Evolutionary conservation across 1,140 invertebrate species (phyloP).

Genomic region (Anagrus nilaparvatae): DNA sequence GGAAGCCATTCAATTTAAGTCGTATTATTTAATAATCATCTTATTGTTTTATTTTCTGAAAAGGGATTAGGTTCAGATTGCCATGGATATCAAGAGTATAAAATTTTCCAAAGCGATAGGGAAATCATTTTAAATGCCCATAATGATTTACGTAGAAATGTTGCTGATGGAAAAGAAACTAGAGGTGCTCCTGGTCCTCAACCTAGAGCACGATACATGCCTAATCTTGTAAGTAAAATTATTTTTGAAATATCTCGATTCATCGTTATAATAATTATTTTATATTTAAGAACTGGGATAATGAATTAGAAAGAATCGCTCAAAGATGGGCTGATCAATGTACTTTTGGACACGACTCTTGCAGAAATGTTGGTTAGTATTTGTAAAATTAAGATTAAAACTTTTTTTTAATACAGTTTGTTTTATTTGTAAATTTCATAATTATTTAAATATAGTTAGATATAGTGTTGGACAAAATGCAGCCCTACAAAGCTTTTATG

Average conservation of each 20-base stretch:
- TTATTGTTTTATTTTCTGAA: no score
- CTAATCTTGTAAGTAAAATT: slow-evolving; percentile 31
- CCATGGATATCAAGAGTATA: no score
- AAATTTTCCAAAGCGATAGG: slow-evolving; percentile 14
- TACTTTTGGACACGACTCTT: slow-evolving; percentile 42
- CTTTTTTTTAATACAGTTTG: no score
- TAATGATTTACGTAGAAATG: slow-evolving; percentile 37
- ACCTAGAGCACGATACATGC: slow-evolving; percentile 42
- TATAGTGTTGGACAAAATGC: slow-evolving; percentile 19
- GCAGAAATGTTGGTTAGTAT: slow-evolving; percentile 42
- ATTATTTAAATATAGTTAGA: slow-evolving; percentile 1
- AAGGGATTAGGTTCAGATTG: no score
- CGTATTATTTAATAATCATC: no score
- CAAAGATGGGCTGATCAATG: slow-evolving; percentile 53
- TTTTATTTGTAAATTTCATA: not conserved
- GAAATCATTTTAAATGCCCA: slow-evolving; percentile 28
- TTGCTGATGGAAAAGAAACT: slow-evolving; percentile 41
- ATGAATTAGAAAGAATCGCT: slow-evolving; percentile 46
- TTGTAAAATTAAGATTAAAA: no score
- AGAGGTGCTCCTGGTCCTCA: slow-evolving; percentile 43
- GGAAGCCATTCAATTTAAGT: no score
- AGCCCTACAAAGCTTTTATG: slow-evolving; percentile 2
- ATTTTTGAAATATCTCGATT: not conserved
- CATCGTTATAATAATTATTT: no score
- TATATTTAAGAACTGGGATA: slow-evolving; percentile 52